A percentile compares a stretch with the other conserved stretches of the same genome.
These are phyloP conservation scores for Hiodon alosoides DNA, from an alignment of 2,113 vertebrate genomes.

Conservation along the genomic window DNA sequence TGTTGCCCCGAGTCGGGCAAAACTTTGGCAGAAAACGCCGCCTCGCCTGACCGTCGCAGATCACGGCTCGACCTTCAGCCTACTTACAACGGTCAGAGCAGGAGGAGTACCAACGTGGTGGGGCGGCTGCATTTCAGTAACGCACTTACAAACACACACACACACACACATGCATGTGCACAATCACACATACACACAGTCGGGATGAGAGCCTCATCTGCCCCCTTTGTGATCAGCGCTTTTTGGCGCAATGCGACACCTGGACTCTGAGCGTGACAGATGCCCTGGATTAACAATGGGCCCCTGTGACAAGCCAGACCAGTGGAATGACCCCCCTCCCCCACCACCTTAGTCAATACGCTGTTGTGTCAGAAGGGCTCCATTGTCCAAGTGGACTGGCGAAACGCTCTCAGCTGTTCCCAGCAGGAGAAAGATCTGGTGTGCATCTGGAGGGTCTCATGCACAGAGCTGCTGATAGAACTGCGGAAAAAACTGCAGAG, in stretches of 20 bases:
- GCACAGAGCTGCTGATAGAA: background rate
- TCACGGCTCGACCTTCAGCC: too few species aligned
- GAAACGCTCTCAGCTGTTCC: background rate
- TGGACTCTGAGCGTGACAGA: background rate
- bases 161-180: too few species aligned
- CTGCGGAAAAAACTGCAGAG: background rate
- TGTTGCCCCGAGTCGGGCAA: too few species aligned
- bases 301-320: background rate
- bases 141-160: too few species aligned
- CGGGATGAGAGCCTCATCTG: too few species aligned
- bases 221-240: too few species aligned
- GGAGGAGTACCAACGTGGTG: too few species aligned
- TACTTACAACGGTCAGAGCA: too few species aligned
- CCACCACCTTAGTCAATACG: background rate
- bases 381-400: background rate
- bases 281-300: background rate
- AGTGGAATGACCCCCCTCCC: background rate
- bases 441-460: background rate
- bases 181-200: too few species aligned
- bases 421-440: background rate
- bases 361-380: background rate
- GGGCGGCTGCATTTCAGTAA: too few species aligned
- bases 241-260: background rate
- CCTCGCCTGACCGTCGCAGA: too few species aligned
- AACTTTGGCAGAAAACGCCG: too few species aligned